These are phyloP conservation scores for Callimorpha dominula DNA, from an alignment of 2,888 invertebrate species.

Conservation along the genomic window DNA sequence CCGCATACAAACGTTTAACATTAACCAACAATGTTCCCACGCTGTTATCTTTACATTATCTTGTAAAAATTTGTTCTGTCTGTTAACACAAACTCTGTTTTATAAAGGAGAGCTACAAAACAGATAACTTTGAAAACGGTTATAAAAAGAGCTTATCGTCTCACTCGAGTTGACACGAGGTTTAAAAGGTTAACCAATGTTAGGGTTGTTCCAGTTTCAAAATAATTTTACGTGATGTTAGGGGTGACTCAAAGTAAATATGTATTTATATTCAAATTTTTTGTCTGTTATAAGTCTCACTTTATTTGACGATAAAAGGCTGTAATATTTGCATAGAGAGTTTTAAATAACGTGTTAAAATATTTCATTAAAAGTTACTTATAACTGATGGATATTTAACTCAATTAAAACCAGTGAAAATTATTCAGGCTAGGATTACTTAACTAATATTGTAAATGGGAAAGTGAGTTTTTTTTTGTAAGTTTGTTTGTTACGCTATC, in stretches of 20 bases:
- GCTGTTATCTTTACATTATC: constrained; percentile 6
- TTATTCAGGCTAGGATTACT: too few relatives aligned
- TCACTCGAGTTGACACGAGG: constrained; percentile 2
- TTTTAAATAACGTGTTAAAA: too few relatives aligned
- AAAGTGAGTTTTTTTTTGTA: too few relatives aligned
- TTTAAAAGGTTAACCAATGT: constrained; percentile 1
- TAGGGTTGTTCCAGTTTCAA: neutral
- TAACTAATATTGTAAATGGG: too few relatives aligned
- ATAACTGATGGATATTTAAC: too few relatives aligned
- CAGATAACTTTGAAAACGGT: neutral
- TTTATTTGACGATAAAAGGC: too few relatives aligned
- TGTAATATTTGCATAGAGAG: too few relatives aligned
- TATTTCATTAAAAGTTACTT: too few relatives aligned
- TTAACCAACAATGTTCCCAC: constrained; percentile 6
- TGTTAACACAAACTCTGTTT: neutral
- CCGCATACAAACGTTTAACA: neutral
- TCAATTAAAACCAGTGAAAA: too few relatives aligned
- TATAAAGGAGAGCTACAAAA: neutral
- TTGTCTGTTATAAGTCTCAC: too few relatives aligned
- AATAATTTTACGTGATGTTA: neutral
- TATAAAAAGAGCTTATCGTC: neutral
- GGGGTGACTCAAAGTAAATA: neutral
- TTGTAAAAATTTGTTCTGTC: neutral
- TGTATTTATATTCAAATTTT: neutral
- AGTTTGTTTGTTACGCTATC: too few relatives aligned